Percentiles rank a stretch among this genome's conserved stretches.
Evolutionary conservation across 2,797 vertebrate species (phyloP).

Genomic region (Pipistrellus pipistrellus): DNA sequence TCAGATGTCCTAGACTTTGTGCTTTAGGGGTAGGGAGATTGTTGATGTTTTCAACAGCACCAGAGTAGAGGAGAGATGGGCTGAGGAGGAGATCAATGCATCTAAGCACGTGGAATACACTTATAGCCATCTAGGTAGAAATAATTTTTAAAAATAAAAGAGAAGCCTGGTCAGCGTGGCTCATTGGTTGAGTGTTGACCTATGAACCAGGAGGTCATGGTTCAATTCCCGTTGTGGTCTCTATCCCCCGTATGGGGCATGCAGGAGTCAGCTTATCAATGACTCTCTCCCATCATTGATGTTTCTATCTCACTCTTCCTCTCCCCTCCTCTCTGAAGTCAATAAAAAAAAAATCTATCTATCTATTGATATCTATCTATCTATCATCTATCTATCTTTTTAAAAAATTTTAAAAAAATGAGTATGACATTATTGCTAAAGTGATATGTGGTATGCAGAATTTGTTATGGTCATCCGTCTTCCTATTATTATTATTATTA

Average conservation of each 20-base stretch:
- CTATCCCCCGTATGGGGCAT: no score
- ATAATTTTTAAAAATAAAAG: constrained; percentile 17
- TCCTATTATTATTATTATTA: background rate
- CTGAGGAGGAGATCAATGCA: background rate
- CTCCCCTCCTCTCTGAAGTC: no score
- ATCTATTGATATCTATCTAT: no score
- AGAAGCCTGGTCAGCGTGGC: background rate
- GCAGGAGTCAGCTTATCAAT: no score
- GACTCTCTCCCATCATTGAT: no score
- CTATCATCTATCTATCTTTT: no score
- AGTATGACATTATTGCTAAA: constrained; percentile 15
- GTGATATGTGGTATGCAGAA: background rate
- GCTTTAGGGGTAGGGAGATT: background rate
- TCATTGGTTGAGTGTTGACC: no score
- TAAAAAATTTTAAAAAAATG: background rate
- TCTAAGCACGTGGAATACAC: background rate
- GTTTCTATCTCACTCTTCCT: no score
- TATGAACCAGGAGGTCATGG: no score
- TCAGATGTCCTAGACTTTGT: background rate
- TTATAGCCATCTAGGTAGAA: background rate
- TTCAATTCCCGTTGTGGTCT: no score
- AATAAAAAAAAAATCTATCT: no score
- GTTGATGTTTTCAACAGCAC: background rate
- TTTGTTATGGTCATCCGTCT: background rate
- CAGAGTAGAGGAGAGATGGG: background rate